Percentiles rank a stretch among this genome's conserved stretches.
Conservation (phyloP, 1,140 invertebrate genomes). For the Leguminivora glycinivorella region DNA sequence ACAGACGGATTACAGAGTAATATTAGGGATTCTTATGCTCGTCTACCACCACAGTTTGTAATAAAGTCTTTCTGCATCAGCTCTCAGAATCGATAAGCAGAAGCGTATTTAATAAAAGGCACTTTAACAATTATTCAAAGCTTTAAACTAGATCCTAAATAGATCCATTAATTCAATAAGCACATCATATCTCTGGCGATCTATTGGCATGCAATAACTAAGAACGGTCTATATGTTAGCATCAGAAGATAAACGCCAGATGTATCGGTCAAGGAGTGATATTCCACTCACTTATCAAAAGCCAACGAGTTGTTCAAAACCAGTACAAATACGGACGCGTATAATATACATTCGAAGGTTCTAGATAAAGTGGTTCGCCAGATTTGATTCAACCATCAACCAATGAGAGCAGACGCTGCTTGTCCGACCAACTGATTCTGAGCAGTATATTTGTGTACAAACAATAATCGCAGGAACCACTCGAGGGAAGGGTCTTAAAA, state of each 20-base stretch:
- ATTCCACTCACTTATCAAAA: too few relatives aligned
- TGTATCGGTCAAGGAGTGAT: background rate
- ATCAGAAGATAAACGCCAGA: background rate
- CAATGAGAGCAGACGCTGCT: background rate
- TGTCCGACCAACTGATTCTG: background rate
- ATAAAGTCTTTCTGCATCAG: too few relatives aligned
- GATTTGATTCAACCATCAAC: background rate
- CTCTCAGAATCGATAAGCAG: too few relatives aligned
- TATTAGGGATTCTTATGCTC: too few relatives aligned
- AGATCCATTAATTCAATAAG: background rate
- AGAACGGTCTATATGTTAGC: background rate
- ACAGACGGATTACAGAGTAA: too few relatives aligned
- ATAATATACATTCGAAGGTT: too few relatives aligned
- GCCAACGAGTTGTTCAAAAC: too few relatives aligned
- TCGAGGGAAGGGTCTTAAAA: constrained; percentile 23
- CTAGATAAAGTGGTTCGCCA: too few relatives aligned
- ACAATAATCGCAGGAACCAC: constrained; percentile 29
- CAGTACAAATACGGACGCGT: too few relatives aligned
- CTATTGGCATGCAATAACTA: background rate
- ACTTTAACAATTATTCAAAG: background rate
- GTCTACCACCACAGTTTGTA: too few relatives aligned
- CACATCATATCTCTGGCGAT: background rate
- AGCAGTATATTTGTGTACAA: constrained; percentile 14
- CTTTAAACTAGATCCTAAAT: background rate
- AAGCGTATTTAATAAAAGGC: too few relatives aligned